Evolutionary conservation across 2,113 vertebrate species (phyloP), one percentile per base, ranked within the genome.

Genomic region (Atrichornis clamosus): DNA sequence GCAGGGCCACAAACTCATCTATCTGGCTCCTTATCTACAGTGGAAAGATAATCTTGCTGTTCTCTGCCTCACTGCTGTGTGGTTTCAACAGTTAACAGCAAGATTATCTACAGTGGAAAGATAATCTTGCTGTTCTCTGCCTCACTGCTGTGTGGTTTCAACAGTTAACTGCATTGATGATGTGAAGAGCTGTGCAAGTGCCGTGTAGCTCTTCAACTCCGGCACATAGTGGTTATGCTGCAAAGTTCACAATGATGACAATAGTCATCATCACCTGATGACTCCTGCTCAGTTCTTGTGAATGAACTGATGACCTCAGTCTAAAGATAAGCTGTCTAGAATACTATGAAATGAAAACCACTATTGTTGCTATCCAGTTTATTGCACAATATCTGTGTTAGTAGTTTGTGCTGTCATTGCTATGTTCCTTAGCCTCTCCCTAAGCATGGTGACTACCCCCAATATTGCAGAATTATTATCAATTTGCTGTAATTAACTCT

Each of bases 251-350:
- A 47, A 1, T 3, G 47, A 83, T 47, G 46, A 52, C 53, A 80
- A 27, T 2, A 87, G 53, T 89, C 80, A 90, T 89, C 50, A 63
- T 84, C 84, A 90, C 82, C 85, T 84, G 82, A 68, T 67, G 76
- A 59, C 59, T 82, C 58, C 42, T 16, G 67, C 62, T 81, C 41
- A 46, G 82, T n/a, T 87, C 52, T 32, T 32, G 78, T 49, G 53
- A 95, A 91, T 75, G 94, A 95, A 84, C 88, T 70, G 37, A 77
- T 75, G 52, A 90, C 73, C 67, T 84, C 70, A 73, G 44, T 55
- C 93, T 69, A 95, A 87, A 81, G 30, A 82, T 35, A 75, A 78
- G n/a, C 12, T 69, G 41, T 70, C 67, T 63, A 63, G 63, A 92
- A 50, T 80, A 80, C 86, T 83, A 77, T 46, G 52, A 90, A 93